phyloP scores from a whole-genome alignment of 1,140 invertebrate genomes.

The Argopecten irradians region DNA sequence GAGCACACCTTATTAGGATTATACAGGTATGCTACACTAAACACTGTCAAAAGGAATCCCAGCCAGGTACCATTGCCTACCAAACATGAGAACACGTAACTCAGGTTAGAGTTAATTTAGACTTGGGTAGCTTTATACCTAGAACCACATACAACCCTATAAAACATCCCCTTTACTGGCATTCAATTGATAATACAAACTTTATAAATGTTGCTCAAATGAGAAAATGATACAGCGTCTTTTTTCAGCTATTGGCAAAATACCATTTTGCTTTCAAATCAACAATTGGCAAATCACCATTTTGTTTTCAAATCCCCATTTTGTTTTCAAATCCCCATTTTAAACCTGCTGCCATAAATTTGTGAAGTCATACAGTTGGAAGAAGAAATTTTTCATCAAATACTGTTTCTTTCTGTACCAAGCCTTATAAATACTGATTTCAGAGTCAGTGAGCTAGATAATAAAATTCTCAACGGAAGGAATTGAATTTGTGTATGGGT shows the following conservation, averaged over 20 bases:
- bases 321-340: not conserved
- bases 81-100: not conserved
- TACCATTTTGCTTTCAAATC: not conserved
- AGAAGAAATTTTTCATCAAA: not conserved
- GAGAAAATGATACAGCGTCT: not conserved
- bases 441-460: not conserved
- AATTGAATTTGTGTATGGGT: constrained; percentile 3
- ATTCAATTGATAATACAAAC: not conserved
- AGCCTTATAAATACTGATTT: not conserved
- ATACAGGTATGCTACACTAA: not conserved
- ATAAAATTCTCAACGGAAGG: not conserved
- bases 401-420: not conserved
- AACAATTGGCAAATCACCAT: not conserved
- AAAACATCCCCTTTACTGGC: not conserved
- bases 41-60: not conserved
- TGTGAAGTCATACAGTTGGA: not conserved
- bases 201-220: not conserved
- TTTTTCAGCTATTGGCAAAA: too few species aligned
- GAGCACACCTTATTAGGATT: not conserved
- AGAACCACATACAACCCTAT: not conserved
- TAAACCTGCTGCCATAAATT: not conserved
- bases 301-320: not conserved
- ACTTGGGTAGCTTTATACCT: not conserved
- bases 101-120: not conserved
- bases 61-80: not conserved